Evolutionary conservation across 2,113 vertebrate genomes (phyloP).

Genomic region (Oncorhynchus tshawytscha): DNA sequence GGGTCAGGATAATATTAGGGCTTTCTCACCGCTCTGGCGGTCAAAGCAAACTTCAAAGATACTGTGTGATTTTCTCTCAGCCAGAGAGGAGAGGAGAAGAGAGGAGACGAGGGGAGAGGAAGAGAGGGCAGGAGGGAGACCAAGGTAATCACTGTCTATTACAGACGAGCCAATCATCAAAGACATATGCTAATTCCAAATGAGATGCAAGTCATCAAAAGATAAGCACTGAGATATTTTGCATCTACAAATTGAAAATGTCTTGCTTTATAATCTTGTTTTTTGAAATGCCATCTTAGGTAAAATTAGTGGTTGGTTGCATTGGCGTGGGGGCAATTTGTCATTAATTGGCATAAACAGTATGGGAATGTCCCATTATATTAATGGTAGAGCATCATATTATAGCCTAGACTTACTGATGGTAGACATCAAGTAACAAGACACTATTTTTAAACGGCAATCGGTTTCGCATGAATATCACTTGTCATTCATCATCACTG

Average conservation of each 20-base stretch:
- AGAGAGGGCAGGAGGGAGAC: slow-evolving; percentile 47
- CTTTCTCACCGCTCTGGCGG: slow-evolving; percentile 67
- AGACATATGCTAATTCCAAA: slow-evolving; percentile 78
- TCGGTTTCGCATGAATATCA: slow-evolving; percentile 48
- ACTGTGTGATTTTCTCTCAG: slow-evolving; percentile 46
- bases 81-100: slow-evolving; percentile 19
- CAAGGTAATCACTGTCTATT: slow-evolving; percentile 69
- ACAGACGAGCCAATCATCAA: slow-evolving; percentile 76
- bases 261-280: slow-evolving; percentile 63
- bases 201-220: slow-evolving; percentile 77
- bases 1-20: slow-evolving; percentile 70
- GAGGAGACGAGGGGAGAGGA: slow-evolving; percentile 36
- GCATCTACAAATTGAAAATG: slow-evolving; percentile 69
- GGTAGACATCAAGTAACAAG: slow-evolving; percentile 32
- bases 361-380: background rate
- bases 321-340: background rate
- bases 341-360: background rate
- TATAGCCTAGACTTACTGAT: slow-evolving; percentile 15
- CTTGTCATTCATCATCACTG: slow-evolving; percentile 53
- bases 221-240: slow-evolving; percentile 73
- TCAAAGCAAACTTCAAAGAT: slow-evolving; percentile 71
- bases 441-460: slow-evolving; percentile 22
- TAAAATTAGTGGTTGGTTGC: slow-evolving; percentile 14
- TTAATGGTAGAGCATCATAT: background rate
- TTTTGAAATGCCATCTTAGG: slow-evolving; percentile 49